A percentile compares a stretch with the other conserved stretches of the same genome.
phyloP scores from a whole-genome alignment of 2,888 invertebrate genomes.

The Malacosoma neustria region DNA sequence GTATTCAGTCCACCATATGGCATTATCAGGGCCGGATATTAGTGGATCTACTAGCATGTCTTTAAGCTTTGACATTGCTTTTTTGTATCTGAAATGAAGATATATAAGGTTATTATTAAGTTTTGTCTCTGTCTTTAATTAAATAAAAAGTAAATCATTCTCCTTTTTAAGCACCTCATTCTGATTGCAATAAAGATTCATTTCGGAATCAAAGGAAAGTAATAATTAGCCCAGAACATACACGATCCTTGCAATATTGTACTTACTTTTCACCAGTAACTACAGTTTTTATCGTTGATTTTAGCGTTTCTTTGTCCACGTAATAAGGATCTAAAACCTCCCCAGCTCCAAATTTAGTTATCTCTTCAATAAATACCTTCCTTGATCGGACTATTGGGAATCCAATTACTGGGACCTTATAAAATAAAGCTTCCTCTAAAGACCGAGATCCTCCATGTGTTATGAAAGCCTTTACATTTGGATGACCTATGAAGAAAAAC shows the following conservation, averaged over 20 bases:
- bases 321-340: conserved; percentile 49
- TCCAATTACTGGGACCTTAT: conserved; percentile 54
- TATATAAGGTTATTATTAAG: too few relatives aligned
- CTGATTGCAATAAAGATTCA: too few relatives aligned
- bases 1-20: conserved; percentile 72
- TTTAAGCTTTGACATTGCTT: conserved; percentile 36
- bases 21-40: conserved; percentile 59
- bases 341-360: conserved; percentile 48
- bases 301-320: conserved; percentile 44
- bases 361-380: conserved; percentile 47
- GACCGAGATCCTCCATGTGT: conserved; percentile 60
- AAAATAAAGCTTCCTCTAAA: conserved; percentile 61
- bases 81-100: conserved; percentile 42
- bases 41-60: conserved; percentile 32
- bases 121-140: too few relatives aligned
- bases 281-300: conserved; percentile 34
- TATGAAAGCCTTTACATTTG: conserved; percentile 55
- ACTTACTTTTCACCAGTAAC: conserved; percentile 42
- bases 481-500: conserved; percentile 56
- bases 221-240: too few relatives aligned
- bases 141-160: too few relatives aligned
- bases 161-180: too few relatives aligned
- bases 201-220: too few relatives aligned
- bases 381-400: conserved; percentile 47
- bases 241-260: too few relatives aligned